Evolutionary conservation across 2,113 vertebrate species (phyloP).

Genomic region (Artemisiospiza belli): DNA sequence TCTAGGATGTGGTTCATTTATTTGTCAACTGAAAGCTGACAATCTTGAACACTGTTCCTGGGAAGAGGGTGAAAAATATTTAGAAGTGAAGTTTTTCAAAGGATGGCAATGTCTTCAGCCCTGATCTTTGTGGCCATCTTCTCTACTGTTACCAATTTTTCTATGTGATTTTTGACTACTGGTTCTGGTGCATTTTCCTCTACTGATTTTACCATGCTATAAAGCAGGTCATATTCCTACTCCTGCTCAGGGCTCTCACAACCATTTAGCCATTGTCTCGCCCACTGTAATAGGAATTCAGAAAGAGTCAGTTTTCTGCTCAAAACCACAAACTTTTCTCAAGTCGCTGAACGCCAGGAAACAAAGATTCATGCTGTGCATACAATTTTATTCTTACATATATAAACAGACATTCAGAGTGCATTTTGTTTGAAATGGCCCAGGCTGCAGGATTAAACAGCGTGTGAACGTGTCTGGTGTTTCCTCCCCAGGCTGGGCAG

Average conservation of each 20-base stretch:
- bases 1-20: background rate
- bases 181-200: background rate
- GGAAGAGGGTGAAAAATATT: background rate
- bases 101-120: background rate
- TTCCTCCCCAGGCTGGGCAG: background rate
- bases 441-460: background rate
- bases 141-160: background rate
- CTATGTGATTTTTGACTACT: background rate
- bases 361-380: background rate
- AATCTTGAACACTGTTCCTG: background rate
- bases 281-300: background rate
- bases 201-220: background rate
- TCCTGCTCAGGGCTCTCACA: background rate
- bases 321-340: background rate
- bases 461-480: accelerated
- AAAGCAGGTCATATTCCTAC: background rate
- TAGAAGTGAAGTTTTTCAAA: background rate
- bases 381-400: background rate
- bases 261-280: background rate
- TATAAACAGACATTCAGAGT: background rate
- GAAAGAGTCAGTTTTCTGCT: background rate
- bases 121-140: background rate
- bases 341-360: background rate
- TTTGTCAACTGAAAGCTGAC: background rate
- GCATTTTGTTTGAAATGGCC: background rate